These are phyloP conservation scores for Lepisosteus osseus DNA, from an alignment of 2,113 vertebrate species.

Conservation along the genomic window DNA sequence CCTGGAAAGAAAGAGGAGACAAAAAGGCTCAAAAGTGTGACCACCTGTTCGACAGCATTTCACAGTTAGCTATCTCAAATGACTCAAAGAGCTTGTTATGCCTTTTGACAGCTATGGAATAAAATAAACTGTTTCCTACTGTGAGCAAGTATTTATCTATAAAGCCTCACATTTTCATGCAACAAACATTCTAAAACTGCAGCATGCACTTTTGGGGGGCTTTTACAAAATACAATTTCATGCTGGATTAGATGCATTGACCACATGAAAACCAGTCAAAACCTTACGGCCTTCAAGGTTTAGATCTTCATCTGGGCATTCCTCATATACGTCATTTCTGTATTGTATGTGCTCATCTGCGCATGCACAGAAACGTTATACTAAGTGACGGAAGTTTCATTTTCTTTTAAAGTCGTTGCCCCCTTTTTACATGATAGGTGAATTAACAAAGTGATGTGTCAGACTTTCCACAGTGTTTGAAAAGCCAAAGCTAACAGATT, in stretches of 20 bases:
- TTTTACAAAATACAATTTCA: conserved; percentile 66
- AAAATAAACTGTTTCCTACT: conserved; percentile 49
- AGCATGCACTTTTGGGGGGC: conserved; percentile 42
- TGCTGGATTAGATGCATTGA: conserved; percentile 67
- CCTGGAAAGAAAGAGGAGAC: not conserved
- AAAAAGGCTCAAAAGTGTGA: conserved; percentile 13
- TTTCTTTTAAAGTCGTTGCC: too few relatives aligned
- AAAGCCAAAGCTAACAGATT: too few relatives aligned
- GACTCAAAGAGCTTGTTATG: conserved; percentile 40
- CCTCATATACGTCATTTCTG: not conserved
- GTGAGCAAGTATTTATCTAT: conserved; percentile 60
- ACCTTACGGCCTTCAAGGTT: conserved; percentile 43
- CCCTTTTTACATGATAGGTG: too few relatives aligned
- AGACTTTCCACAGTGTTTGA: too few relatives aligned
- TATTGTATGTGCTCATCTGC: too few relatives aligned
- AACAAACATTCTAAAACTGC: conserved; percentile 55
- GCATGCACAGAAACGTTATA: too few relatives aligned
- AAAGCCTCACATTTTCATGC: conserved; percentile 53
- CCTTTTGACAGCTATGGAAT: conserved; percentile 60
- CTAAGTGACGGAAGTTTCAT: too few relatives aligned
- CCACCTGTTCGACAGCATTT: conserved; percentile 31
- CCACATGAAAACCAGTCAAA: conserved; percentile 49
- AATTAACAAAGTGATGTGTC: too few relatives aligned
- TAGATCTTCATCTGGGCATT: conserved; percentile 18
- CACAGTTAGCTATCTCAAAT: conserved; percentile 41